phyloP scores from a whole-genome alignment of 2,113 vertebrate species.

The Prionailurus viverrinus region DNA sequence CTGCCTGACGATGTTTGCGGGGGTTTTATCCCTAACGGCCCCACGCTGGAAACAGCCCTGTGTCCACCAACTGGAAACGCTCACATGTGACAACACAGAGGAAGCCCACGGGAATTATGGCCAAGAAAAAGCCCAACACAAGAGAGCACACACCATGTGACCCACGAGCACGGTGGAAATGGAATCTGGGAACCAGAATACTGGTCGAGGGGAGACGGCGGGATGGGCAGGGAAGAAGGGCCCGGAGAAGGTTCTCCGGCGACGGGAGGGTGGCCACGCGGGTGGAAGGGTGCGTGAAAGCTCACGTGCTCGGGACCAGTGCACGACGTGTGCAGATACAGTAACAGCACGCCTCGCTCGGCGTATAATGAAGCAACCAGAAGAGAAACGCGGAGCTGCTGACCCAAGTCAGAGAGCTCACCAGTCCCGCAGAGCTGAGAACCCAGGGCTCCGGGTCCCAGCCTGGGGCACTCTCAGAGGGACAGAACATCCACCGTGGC shows the following conservation, averaged over 20 bases:
- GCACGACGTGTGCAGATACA: too few species aligned
- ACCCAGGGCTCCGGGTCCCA: neutral
- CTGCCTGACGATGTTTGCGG: rapidly evolving
- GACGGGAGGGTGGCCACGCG: neutral
- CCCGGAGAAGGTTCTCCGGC: neutral
- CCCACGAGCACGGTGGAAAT: too few species aligned
- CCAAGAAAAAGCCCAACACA: neutral
- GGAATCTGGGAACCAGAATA: neutral
- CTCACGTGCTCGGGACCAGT: neutral
- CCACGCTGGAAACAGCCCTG: neutral
- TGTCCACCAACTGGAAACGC: neutral
- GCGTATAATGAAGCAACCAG: neutral
- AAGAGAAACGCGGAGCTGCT: neutral
- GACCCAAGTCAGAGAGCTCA: neutral
- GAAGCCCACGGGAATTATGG: rapidly evolving
- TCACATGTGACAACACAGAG: rapidly evolving
- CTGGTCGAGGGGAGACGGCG: neutral
- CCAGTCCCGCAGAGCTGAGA: neutral
- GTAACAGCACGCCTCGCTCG: neutral
- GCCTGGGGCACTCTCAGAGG: neutral
- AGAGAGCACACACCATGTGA: neutral
- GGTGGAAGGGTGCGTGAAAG: neutral
- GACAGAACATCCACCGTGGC: neutral
- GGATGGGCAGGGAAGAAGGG: neutral
- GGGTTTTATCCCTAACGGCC: neutral